Evolutionary conservation across 2,888 invertebrate species (phyloP), one percentile per base, ranked within the genome.

Genomic region (Branchipolynoe longqiensis): DNA sequence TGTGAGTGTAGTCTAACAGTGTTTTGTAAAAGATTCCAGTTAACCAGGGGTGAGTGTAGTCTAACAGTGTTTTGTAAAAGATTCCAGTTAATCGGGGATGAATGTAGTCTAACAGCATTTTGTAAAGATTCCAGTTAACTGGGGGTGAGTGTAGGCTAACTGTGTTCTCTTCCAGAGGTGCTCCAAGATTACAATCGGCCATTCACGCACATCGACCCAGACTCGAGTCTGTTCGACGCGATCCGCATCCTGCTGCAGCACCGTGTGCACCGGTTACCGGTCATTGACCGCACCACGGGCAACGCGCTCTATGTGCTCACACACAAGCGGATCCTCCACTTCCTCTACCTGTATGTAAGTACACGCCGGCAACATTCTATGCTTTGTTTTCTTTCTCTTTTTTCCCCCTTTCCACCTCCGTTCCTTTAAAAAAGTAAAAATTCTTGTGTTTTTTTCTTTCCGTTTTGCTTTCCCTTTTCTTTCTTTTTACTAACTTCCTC

Each of bases 241-340:
- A 98, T 99, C 90, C 96, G 96, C 93, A 97, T 97, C 90, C 95
- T 99, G 90, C 97, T 98, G 91, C 96, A 96, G 92, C 98, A 98
- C 94, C 96, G 98, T 94, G 99, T 99, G 92, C 99, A 99, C 95
- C 96, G 99, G 93, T 95, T 99, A 94, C 99, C 99, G 90, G 98
- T 99, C 92, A 98, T 99, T 92, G 99, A 99, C 94, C 96, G 96
- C 82, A 96, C 96, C 87, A 98, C 98, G 58, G 98, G 98, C 93
- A 98, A 99, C 94, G 98, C 99, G 90, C 96, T 99, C 89, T 99
- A 99, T 95, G 99, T 99, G 94, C 96, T 99, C 92, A 99, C 99
- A 82, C 99, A 99, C 94, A 99, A 99, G 95, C 96, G 99, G 94
- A 98, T 99, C 94, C 96, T 99, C 91, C 96, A 98, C 94, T 99